Percentiles rank a stretch among this genome's conserved stretches.
Evolutionary conservation across 2,113 vertebrate species (phyloP).

Genomic region (Caranx melampygus): DNA sequence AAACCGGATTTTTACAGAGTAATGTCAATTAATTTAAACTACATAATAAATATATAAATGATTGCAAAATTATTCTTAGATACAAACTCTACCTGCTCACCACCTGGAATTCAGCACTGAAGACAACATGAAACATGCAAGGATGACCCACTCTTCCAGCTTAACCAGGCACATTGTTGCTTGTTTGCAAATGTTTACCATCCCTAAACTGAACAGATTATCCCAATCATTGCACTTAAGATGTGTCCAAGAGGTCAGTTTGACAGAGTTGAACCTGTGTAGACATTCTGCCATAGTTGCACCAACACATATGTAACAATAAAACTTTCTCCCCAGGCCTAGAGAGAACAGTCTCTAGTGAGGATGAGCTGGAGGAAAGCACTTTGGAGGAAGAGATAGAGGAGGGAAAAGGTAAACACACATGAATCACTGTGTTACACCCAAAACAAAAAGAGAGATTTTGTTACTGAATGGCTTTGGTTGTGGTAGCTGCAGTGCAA

Average conservation of each 20-base stretch:
- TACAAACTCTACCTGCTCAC: too few relatives aligned
- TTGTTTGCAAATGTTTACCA: too few relatives aligned
- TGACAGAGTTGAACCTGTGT: too few relatives aligned
- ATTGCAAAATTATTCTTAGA: too few relatives aligned
- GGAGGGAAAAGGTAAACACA: slow-evolving; percentile 64
- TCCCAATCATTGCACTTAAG: too few relatives aligned
- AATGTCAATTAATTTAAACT: too few relatives aligned
- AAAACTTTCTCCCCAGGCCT: slow-evolving; percentile 62
- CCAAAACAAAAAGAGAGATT: neutral
- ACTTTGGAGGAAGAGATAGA: slow-evolving; percentile 55
- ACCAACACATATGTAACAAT: neutral
- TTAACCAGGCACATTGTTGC: neutral
- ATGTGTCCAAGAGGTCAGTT: too few relatives aligned
- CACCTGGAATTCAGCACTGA: too few relatives aligned
- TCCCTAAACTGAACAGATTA: neutral
- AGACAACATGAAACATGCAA: too few relatives aligned
- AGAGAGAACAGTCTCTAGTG: slow-evolving; percentile 66
- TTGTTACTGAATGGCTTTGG: neutral
- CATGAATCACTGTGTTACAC: neutral
- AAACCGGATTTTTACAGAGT: too few relatives aligned
- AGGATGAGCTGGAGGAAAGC: slow-evolving; percentile 75
- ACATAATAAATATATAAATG: too few relatives aligned
- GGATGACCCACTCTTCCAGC: too few relatives aligned
- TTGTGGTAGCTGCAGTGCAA: neutral
- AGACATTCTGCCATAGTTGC: neutral